Evolutionary conservation across 1,140 invertebrate species (phyloP), one percentile per base, ranked within the genome.

Genomic region (Zeugodacus cucurbitae): DNA sequence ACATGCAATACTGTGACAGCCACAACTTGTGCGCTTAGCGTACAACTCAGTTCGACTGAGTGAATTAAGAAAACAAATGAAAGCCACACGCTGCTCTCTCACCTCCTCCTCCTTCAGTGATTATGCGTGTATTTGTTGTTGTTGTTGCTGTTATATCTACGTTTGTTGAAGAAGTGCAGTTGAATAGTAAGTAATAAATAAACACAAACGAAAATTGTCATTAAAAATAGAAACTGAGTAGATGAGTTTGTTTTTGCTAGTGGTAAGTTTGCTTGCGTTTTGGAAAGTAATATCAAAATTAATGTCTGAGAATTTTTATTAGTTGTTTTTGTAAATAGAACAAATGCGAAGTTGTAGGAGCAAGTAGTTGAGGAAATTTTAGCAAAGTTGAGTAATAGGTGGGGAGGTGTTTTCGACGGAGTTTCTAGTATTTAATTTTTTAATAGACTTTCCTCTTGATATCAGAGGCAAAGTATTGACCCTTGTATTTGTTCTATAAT

Each of bases 21-120:
- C 74, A 48, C 41, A 82, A 82, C 74, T 48, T 48, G n/a, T 26
- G 14, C 74, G 41, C 44, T 82, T 48, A 82, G 22, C n/a, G n/a
- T n/a, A 54, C 74, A 82, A 82, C 74, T 82, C 41, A 37, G 74
- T 82, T 26, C 20, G 3, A 48, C 41, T 82, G 74, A 82, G 74
- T 82, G 74, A 82, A 82, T 82, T 82, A 82, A 82, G 74, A 82
- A 54, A 54, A 82, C 41, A 82, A 82, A 82, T 82, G 74, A 82
- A 29, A 82, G 4, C 22, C 22, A 82, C 17, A 54, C 14, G 48
- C 48, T 54, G 3, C 14, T 14, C 48, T 48, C 48, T n/a, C n/a
- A n/a, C n/a, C n/a, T n/a, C n/a, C n/a, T n/a, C 48, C 14, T 48
- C 14, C 14, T 17, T 20, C 2, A 17, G 37, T 22, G 2, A 1